These are phyloP conservation scores for Plestiodon gilberti DNA, from an alignment of 2,113 vertebrate species.

Conservation along the genomic window DNA sequence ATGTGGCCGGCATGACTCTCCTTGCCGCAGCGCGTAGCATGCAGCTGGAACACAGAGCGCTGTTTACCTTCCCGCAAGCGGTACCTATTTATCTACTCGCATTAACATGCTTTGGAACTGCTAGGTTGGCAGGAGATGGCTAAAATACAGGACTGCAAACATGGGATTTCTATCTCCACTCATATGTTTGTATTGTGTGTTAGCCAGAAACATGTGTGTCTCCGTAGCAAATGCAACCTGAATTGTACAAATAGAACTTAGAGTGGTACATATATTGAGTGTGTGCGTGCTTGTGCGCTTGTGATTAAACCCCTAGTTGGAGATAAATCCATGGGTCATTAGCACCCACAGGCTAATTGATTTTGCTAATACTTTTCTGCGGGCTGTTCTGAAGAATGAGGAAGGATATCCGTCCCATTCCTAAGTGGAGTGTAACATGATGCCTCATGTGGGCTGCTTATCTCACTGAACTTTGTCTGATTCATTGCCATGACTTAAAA, in stretches of 20 bases:
- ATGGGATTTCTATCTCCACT: background rate
- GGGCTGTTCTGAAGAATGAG: rapidly evolving
- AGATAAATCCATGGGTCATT: background rate
- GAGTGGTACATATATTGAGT: background rate
- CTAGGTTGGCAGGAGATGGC: too few relatives aligned
- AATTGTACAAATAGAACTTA: background rate
- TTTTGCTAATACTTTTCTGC: background rate
- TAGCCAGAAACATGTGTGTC: background rate
- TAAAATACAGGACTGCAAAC: background rate
- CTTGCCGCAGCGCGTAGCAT: too few relatives aligned
- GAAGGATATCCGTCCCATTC: slow-evolving; percentile 15
- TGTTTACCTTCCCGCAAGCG: too few relatives aligned
- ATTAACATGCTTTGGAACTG: too few relatives aligned
- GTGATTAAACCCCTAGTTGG: background rate
- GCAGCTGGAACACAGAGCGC: too few relatives aligned
- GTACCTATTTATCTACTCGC: too few relatives aligned
- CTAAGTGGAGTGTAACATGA: background rate
- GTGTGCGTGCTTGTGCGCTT: background rate
- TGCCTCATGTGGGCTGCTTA: slow-evolving; percentile 29
- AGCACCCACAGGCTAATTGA: background rate
- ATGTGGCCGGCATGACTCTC: too few relatives aligned
- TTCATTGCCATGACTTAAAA: background rate
- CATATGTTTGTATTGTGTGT: background rate
- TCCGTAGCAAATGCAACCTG: background rate
- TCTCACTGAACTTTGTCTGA: slow-evolving; percentile 49